Evolutionary conservation across 1,140 invertebrate genomes (phyloP).

Genomic region (Heliothis subflexa): DNA sequence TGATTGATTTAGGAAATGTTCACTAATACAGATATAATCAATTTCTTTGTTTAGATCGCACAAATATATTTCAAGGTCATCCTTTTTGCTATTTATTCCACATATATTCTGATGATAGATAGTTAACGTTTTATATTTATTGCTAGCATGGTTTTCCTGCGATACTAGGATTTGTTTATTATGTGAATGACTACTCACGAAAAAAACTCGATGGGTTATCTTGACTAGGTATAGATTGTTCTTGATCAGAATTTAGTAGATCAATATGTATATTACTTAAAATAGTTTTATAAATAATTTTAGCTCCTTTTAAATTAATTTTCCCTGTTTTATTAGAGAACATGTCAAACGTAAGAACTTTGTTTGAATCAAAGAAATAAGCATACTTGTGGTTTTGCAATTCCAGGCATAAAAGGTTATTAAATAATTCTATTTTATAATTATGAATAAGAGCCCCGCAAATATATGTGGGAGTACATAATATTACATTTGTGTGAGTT

Average conservation of each 20-base stretch:
- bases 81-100: slow-evolving; percentile 1
- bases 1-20: not conserved
- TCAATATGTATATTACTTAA: not conserved
- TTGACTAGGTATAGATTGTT: no score
- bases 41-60: not conserved
- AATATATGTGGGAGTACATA: not conserved
- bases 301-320: not conserved
- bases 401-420: not conserved
- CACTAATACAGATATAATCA: not conserved
- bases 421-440: slow-evolving; percentile 1
- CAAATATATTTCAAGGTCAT: not conserved
- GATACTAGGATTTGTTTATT: not conserved
- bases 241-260: not conserved
- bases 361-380: not conserved
- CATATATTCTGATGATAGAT: slow-evolving; percentile 9
- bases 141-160: not conserved
- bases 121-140: not conserved
- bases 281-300: not conserved
- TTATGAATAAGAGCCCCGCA: not conserved
- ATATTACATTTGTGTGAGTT: slow-evolving; percentile 4
- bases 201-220: not conserved
- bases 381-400: no score
- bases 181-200: not conserved
- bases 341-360: not conserved
- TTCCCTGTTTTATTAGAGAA: not conserved